Conservation (phyloP, 2,113 vertebrate species). For the Ursus arctos region DNA sequence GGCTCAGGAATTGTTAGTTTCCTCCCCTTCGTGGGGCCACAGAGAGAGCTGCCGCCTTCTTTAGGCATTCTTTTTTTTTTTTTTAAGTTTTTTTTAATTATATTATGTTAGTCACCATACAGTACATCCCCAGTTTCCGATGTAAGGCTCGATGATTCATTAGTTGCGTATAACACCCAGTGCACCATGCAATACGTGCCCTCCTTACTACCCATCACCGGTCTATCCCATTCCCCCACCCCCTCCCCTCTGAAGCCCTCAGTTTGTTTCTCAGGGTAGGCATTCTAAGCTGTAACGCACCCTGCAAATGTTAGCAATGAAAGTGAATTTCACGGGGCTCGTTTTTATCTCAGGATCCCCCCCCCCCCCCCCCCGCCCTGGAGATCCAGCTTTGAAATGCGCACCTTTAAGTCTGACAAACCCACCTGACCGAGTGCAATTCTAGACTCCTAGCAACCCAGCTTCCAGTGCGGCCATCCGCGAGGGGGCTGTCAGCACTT, state of each 20-base stretch:
- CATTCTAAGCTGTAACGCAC: accelerated
- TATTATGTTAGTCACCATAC: no score
- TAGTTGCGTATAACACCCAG: no score
- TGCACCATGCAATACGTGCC: no score
- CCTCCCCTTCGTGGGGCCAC: background rate
- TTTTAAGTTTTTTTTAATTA: no score
- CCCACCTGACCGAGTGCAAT: background rate
- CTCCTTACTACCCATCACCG: no score
- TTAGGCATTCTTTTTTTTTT: no score
- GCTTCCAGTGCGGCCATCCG: background rate
- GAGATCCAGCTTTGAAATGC: background rate
- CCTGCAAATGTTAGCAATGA: background rate
- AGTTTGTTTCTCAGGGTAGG: no score
- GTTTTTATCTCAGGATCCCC: background rate
- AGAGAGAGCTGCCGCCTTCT: background rate
- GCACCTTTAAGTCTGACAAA: background rate
- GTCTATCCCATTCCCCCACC: no score
- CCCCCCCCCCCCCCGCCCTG: background rate
- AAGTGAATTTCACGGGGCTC: background rate
- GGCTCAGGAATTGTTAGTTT: background rate
- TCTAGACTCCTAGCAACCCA: background rate
- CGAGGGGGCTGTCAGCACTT: background rate
- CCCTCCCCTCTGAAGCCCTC: no score
- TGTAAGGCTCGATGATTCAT: no score
- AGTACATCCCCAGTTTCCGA: no score